Percentiles rank a stretch among this genome's conserved stretches.
phyloP scores from a whole-genome alignment of 2,113 vertebrate genomes.

The Trematomus loennbergii region DNA sequence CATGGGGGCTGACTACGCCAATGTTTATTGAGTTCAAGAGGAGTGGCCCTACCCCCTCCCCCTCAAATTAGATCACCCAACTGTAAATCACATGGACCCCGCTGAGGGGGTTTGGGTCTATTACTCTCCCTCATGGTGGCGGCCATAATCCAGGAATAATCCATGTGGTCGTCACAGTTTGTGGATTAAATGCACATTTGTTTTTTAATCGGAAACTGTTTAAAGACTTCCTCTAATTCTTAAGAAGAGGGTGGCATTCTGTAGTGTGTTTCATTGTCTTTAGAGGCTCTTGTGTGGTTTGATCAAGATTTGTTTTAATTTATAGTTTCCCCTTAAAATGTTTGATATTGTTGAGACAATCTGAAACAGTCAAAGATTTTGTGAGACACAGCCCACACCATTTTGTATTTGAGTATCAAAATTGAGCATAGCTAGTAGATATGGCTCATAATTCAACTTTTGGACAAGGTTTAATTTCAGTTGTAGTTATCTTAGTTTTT shows the following conservation, averaged over 20 bases:
- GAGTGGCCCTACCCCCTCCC: conserved; percentile 50
- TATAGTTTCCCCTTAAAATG: background rate
- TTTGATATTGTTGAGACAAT: background rate
- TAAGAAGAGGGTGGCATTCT: background rate
- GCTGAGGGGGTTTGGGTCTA: conserved; percentile 6
- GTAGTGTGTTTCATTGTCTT: background rate
- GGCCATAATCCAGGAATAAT: conserved; percentile 12
- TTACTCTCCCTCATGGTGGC: conserved; percentile 16
- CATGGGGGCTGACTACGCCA: conserved; percentile 65
- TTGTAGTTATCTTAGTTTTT: background rate
- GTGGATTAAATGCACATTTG: conserved; percentile 22
- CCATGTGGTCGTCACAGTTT: conserved; percentile 4
- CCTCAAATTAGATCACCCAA: conserved; percentile 68
- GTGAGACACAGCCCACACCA: background rate
- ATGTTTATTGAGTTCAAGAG: conserved; percentile 67
- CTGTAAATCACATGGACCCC: conserved; percentile 55
- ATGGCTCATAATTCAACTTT: background rate
- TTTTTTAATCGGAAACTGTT: background rate
- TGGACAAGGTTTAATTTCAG: background rate
- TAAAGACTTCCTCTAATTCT: background rate
- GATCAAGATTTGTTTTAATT: background rate
- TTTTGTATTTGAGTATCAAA: background rate
- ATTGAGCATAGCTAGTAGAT: background rate
- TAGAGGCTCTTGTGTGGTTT: background rate
- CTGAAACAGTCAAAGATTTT: background rate